phyloP scores from a whole-genome alignment of 92 coral and sea anemone genomes.

The Phenganax stokvisi region DNA sequence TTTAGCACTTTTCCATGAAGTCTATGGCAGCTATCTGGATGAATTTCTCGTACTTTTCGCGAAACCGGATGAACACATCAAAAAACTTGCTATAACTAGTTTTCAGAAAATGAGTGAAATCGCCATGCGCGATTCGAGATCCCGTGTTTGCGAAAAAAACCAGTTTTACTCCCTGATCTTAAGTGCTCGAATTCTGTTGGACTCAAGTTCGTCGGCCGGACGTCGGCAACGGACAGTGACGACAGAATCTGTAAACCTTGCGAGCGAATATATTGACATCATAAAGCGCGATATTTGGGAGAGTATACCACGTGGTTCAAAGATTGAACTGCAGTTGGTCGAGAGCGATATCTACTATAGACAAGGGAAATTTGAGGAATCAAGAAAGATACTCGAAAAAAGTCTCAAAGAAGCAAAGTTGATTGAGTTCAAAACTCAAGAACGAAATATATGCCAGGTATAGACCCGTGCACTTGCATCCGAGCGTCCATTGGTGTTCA shows the following conservation, averaged over 20 bases:
- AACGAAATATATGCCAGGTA: slow-evolving; percentile 25
- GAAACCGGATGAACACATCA: not conserved
- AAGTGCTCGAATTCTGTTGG: slow-evolving; percentile 13
- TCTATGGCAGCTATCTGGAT: slow-evolving; percentile 22
- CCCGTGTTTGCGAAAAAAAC: slow-evolving; percentile 11
- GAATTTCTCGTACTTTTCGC: slow-evolving; percentile 2
- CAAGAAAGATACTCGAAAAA: not conserved
- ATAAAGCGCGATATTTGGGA: slow-evolving; percentile 18
- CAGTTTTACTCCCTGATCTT: slow-evolving; percentile 3
- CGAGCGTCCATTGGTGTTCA: not conserved
- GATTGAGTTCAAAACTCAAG: slow-evolving; percentile 6
- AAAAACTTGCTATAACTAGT: slow-evolving; percentile 11
- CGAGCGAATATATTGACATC: not conserved
- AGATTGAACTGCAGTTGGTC: slow-evolving; percentile 30
- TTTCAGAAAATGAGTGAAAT: slow-evolving; percentile 26
- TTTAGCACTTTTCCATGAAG: slow-evolving; percentile 22
- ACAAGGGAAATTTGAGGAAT: slow-evolving; percentile 17
- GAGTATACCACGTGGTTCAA: slow-evolving; percentile 28
- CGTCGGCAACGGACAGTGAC: slow-evolving; percentile 3
- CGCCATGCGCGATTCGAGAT: slow-evolving; percentile 9
- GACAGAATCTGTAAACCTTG: not conserved
- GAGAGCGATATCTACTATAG: slow-evolving; percentile 19
- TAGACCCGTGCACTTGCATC: not conserved
- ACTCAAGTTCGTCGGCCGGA: slow-evolving; percentile 20
- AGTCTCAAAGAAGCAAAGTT: slow-evolving; percentile 19